Evolutionary conservation across 30 jellyfish, hydroid and myxozoan species (phyloP), one percentile per base, ranked within the genome.

Genomic region (Euphysa ruthae): DNA sequence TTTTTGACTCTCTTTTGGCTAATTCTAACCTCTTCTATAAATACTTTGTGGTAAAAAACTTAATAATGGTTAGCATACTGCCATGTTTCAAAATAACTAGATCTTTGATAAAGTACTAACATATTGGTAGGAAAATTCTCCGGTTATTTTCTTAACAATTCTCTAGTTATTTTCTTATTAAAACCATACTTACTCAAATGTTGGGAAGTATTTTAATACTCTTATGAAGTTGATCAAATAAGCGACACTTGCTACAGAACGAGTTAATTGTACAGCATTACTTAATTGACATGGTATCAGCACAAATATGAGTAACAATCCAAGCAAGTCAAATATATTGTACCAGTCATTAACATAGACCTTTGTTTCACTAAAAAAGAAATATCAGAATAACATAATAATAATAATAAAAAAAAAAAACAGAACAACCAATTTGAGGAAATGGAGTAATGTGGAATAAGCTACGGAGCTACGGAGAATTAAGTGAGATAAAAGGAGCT

Each of bases 141-240:
- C 2, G 43, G n/a, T n/a, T n/a, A n/a, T n/a, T n/a, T n/a, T n/a
- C n/a, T n/a, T n/a, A n/a, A n/a, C n/a, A n/a, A n/a, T n/a, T 7
- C 20, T 4, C 0, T 1, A 38, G 25, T n/a, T n/a, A n/a, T n/a
- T n/a, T n/a, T n/a, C n/a, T n/a, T n/a, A n/a, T n/a, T n/a, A n/a
- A n/a, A n/a, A n/a, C n/a, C n/a, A n/a, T n/a, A 84, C 95, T 71
- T 49, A 86, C 96, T 79, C 72, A 79, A 82, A 72, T 0, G 94
- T 89, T 4, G 85, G 80, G 60, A 76, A 70, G 55, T 26, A 86
- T 55, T 86, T 73, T 76, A 86, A 79, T 27, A 86, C 65, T 19
- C 96, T 25, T 23, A 78, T 26, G 66, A 79, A 78, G 63, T 86
- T 86, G 74, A 86, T 72, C 27, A 86, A 58, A 55, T 29, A 86